phyloP scores from a whole-genome alignment of 2,113 vertebrate species.

The Alaudala cheleensis region DNA sequence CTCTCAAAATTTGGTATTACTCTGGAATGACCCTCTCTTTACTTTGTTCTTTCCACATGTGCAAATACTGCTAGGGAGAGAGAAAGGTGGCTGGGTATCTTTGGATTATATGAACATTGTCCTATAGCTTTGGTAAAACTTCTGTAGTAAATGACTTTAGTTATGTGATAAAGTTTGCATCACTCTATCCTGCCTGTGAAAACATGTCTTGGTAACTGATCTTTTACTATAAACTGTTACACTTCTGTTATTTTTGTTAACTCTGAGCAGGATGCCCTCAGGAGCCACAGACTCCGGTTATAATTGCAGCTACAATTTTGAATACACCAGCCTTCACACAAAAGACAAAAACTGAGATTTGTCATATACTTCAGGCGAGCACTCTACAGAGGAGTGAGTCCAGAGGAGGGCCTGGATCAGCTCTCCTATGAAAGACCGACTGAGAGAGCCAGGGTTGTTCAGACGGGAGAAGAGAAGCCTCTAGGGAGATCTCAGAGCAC shows the following conservation, averaged over 20 bases:
- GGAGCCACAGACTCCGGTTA: neutral
- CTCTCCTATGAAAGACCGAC: neutral
- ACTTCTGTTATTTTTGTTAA: neutral
- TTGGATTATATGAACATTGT: neutral
- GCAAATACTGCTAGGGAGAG: neutral
- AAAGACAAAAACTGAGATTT: neutral
- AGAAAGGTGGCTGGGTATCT: neutral
- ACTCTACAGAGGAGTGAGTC: accelerated
- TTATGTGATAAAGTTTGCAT: neutral
- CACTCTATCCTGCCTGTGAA: neutral
- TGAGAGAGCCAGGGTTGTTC: neutral
- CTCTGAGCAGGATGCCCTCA: neutral
- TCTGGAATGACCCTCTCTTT: neutral
- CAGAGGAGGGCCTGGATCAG: neutral
- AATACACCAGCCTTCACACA: neutral
- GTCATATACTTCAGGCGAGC: neutral
- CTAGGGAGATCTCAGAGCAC: neutral
- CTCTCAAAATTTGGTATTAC: neutral
- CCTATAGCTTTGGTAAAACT: neutral
- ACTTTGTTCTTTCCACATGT: neutral
- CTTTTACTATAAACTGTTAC: neutral
- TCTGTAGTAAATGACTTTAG: neutral
- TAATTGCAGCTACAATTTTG: neutral
- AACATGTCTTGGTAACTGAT: neutral
- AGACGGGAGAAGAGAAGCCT: neutral